Percentiles rank a stretch among this genome's conserved stretches.
Conservation (phyloP, 2,797 vertebrate genomes). For the Apogon hyalosoma region DNA sequence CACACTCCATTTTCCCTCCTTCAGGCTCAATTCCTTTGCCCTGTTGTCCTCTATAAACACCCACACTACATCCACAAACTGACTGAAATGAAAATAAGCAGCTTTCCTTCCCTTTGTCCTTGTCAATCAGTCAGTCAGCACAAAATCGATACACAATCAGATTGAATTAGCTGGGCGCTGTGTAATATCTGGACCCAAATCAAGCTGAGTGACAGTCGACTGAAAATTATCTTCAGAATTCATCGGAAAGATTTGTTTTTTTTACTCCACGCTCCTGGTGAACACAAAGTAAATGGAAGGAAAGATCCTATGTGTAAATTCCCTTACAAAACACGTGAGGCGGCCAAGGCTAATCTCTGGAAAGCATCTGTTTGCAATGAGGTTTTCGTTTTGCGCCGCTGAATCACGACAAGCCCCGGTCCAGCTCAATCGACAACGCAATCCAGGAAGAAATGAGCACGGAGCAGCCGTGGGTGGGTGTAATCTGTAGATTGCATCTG, state of each 20-base stretch:
- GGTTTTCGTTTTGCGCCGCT: conserved; percentile 48
- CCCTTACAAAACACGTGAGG: background rate
- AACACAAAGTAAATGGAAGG: conserved; percentile 10
- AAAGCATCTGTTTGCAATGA: conserved; percentile 53
- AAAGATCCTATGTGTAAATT: conserved; percentile 24
- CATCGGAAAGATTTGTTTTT: background rate
- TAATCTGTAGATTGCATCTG: conserved; percentile 42
- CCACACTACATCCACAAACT: conserved; percentile 6
- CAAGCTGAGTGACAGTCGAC: conserved; percentile 28
- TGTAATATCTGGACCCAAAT: conserved; percentile 45
- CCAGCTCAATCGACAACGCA: conserved; percentile 18
- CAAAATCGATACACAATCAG: conserved; percentile 64
- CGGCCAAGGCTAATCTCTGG: conserved; percentile 51
- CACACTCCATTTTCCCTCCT: conserved; percentile 7
- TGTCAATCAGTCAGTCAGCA: conserved; percentile 50
- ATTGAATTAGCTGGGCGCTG: conserved; percentile 36
- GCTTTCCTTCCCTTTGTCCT: conserved; percentile 11
- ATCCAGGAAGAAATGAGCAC: conserved; percentile 33
- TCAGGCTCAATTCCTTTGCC: background rate
- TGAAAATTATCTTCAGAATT: conserved; percentile 33
- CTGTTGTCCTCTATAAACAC: background rate
- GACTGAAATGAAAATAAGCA: conserved; percentile 41
- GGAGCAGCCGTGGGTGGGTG: conserved; percentile 3
- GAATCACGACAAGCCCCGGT: conserved; percentile 34
- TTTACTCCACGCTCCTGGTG: background rate